phyloP scores from a whole-genome alignment of 1,140 invertebrate species.

The Cydia amplana region DNA sequence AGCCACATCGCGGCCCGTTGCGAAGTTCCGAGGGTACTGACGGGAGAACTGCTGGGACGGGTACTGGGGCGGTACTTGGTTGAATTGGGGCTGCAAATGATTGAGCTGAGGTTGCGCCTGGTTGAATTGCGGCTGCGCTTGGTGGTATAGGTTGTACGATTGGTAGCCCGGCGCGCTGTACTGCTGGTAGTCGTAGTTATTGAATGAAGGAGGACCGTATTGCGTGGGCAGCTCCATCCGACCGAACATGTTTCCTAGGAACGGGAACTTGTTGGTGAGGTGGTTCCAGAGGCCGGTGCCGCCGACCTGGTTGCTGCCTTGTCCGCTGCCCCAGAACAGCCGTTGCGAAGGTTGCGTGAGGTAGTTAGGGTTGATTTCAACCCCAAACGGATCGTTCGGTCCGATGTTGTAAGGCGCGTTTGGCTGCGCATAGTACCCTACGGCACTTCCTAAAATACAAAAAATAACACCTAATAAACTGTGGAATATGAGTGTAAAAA shows the following conservation, averaged over 20 bases:
- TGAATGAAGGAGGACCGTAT: slow-evolving; percentile 48
- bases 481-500: background rate
- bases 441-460: slow-evolving; percentile 58
- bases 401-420: slow-evolving; percentile 59
- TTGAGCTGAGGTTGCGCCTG: slow-evolving; percentile 42
- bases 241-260: slow-evolving; percentile 67
- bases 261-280: slow-evolving; percentile 71
- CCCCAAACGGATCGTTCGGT: slow-evolving; percentile 56
- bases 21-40: slow-evolving; percentile 39
- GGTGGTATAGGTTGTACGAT: slow-evolving; percentile 40
- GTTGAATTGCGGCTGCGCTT: slow-evolving; percentile 26
- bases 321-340: slow-evolving; percentile 59
- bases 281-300: slow-evolving; percentile 65
- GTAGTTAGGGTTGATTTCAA: slow-evolving; percentile 49
- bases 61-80: slow-evolving; percentile 39
- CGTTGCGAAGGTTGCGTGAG: slow-evolving; percentile 60
- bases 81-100: slow-evolving; percentile 47
- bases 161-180: slow-evolving; percentile 39
- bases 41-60: slow-evolving; percentile 35
- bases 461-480: background rate
- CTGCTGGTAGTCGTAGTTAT: slow-evolving; percentile 32
- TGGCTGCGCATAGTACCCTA: slow-evolving; percentile 60
- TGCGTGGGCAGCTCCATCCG: slow-evolving; percentile 60
- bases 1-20: slow-evolving; percentile 57
- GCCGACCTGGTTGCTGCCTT: slow-evolving; percentile 70